Evolutionary conservation across 2,888 invertebrate species (phyloP).

Genomic region (Aplocera efformata): DNA sequence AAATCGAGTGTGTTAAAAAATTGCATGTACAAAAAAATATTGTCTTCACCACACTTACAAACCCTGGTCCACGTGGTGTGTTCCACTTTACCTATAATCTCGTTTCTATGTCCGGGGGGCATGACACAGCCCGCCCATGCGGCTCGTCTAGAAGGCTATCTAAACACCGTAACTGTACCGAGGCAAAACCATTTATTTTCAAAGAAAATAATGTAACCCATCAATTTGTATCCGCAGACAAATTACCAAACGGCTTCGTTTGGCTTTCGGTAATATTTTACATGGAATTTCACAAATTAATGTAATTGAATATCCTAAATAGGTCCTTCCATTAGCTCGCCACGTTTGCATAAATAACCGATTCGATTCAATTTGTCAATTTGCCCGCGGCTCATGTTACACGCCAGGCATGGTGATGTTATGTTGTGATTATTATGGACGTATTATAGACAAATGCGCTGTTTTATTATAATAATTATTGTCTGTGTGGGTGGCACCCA

Average conservation of each 20-base stretch:
- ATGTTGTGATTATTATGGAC: slow-evolving; percentile 27
- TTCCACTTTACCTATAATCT: background rate
- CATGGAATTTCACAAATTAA: slow-evolving; percentile 26
- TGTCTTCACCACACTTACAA: no score
- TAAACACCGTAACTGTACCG: slow-evolving; percentile 6
- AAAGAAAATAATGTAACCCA: slow-evolving; percentile 7
- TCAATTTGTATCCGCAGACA: slow-evolving; percentile 15
- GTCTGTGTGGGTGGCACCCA: slow-evolving; percentile 38
- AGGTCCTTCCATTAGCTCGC: slow-evolving; percentile 15
- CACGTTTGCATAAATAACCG: slow-evolving; percentile 9
- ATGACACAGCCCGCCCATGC: slow-evolving; percentile 8
- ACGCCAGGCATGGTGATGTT: slow-evolving; percentile 23
- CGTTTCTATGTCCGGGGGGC: background rate
- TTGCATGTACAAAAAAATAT: no score
- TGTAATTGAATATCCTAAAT: slow-evolving; percentile 19
- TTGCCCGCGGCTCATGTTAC: slow-evolving; percentile 26
- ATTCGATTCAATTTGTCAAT: slow-evolving; percentile 33
- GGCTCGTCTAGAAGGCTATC: slow-evolving; percentile 10
- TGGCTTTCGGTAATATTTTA: slow-evolving; percentile 10
- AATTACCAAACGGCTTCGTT: slow-evolving; percentile 10
- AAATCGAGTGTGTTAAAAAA: no score
- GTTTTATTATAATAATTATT: slow-evolving; percentile 43
- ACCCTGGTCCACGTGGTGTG: no score
- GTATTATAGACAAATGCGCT: slow-evolving; percentile 32
- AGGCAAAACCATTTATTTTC: slow-evolving; percentile 1